Base-by-base conservation (phyloP, 2,113 vertebrate species). In the Urocolius indicus region DNA sequence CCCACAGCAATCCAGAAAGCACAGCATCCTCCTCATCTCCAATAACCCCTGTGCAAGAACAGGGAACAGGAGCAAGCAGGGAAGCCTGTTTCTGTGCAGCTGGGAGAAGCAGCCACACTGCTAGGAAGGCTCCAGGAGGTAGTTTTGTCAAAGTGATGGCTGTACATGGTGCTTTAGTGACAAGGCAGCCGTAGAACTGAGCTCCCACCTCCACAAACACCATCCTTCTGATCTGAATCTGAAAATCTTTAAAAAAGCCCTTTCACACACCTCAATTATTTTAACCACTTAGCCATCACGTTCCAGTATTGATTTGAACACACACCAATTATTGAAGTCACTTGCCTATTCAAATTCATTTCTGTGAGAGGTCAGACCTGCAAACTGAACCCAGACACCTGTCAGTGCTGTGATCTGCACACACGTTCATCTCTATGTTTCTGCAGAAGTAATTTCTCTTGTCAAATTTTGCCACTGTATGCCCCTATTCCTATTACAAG, bases 341-440 rank as follows among this genome's bases (percentile, higher is more conserved):
- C 96, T 92, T 65, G 92, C 85, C 95, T 96, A 95, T 97, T 96
- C 96, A 97, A 97, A 97, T 96, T 87, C 85, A 76, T 96, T 96
- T 94, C 81, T 0, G 73, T 34, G 38, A 95, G 89, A 96, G 97
- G 96, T 96, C 89, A 95, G 41, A 95, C 65, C 61, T 49, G 87
- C 74, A 96, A 87, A 96, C 94, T 97, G 93, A 94, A 96, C 89
- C 49, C 96, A 96, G 95, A 89, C 55, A 80, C 75, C 91, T 85
- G 93, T 93, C 94, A 66, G 75, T 43, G 59, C 27, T 74, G 93
- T 85, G 94, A 97, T 91, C 84, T 93, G 93, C 81, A 59, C 82
- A 79, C 52, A 58, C 66, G 87, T 92, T 90, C 95, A 93, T 96
- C 94, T 86, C 69, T 41, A 41, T 90, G 66, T 67, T 96, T 76